A percentile compares a stretch with the other conserved stretches of the same genome.
phyloP scores from a whole-genome alignment of 2,888 invertebrate species.

The Trypoxylon attenuatum region DNA sequence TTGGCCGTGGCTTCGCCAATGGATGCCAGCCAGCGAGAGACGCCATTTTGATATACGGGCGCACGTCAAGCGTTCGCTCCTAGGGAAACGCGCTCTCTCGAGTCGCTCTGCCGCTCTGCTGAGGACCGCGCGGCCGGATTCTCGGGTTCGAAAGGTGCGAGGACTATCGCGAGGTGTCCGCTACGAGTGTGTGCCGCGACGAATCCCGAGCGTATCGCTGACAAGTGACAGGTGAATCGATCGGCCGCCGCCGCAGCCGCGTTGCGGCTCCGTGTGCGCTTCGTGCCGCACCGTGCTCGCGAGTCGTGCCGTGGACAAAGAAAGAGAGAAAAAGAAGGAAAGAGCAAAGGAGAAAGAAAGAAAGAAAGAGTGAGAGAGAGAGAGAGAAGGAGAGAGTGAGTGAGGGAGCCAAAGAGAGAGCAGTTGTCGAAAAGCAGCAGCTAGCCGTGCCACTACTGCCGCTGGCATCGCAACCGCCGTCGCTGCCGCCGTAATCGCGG shows the following conservation, averaged over 20 bases:
- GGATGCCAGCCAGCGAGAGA: constrained; percentile 68
- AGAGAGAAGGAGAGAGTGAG: too few species aligned
- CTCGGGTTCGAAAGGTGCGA: constrained; percentile 32
- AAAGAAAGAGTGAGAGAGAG: too few species aligned
- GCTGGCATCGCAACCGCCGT: neutral
- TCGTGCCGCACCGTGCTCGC: neutral
- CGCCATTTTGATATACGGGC: constrained; percentile 73
- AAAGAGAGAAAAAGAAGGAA: constrained; percentile 9
- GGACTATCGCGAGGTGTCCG: constrained; percentile 47
- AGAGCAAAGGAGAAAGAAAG: too few species aligned
- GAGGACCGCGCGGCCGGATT: constrained; percentile 48
- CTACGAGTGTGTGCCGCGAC: constrained; percentile 51
- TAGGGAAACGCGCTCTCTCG: constrained; percentile 52
- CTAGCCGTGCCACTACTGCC: too few species aligned
- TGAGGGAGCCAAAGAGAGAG: too few species aligned
- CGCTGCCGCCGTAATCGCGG: constrained; percentile 25
- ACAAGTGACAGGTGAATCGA: constrained; percentile 71
- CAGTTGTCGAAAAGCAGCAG: too few species aligned
- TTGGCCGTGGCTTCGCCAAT: constrained; percentile 65
- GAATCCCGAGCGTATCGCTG: constrained; percentile 54
- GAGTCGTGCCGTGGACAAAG: neutral
- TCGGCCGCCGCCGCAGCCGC: constrained; percentile 55
- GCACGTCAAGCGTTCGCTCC: constrained; percentile 67
- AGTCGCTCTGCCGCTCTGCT: constrained; percentile 38
- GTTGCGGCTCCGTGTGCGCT: constrained; percentile 39